Evolutionary conservation across 53 echinoderm and acorn worm species (phyloP), one percentile per base, ranked within the genome.

Genomic region (Echinarachnius parma): DNA sequence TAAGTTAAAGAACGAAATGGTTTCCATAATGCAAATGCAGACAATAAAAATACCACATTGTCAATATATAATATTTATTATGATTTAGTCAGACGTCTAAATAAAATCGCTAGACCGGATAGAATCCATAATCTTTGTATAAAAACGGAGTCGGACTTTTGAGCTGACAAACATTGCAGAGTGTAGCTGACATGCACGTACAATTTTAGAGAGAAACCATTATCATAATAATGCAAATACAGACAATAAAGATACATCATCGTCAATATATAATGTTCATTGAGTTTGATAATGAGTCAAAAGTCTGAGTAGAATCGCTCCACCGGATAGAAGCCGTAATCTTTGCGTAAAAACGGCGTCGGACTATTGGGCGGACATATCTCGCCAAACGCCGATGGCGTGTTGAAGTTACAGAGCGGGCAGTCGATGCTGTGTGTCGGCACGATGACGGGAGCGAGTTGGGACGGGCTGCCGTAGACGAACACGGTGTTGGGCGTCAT

Each of bases 361-460:
- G 92, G 92, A 58, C 92, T 92, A 39, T 92, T 92, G 2, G 92
- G 92, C 3, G 92, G 92, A 37, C 92, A 92, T 3, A 84, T 58
- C 11, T 60, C 78, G 21, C 92, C 92, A 7, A 53, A 61, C 5
- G 77, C 37, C 2, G 92, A 80, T 5, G 84, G 84, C 45, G 72
- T 46, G 78, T 64, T 87, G 62, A 84, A 47, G 47, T 88, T 88
- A 23, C 92, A 87, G 22, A 88, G 66, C 32, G 92, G 92, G 25
- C 92, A 92, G 47, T 92, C 92, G 4, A 92, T 78, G 49, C 92
- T 92, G 39, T 92, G 92, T 0, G 83, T 36, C 32, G 92, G 92
- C 26, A 92, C 81, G 34, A 92, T 81, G 4, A 88, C 67, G 20
- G 92, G 87, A 0, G 92, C 87, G 35, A 88, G 64, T 28, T 77